A percentile compares a stretch with the other conserved stretches of the same genome.
Evolutionary conservation across 2,888 invertebrate species (phyloP).

Genomic region (Mimas tiliae): DNA sequence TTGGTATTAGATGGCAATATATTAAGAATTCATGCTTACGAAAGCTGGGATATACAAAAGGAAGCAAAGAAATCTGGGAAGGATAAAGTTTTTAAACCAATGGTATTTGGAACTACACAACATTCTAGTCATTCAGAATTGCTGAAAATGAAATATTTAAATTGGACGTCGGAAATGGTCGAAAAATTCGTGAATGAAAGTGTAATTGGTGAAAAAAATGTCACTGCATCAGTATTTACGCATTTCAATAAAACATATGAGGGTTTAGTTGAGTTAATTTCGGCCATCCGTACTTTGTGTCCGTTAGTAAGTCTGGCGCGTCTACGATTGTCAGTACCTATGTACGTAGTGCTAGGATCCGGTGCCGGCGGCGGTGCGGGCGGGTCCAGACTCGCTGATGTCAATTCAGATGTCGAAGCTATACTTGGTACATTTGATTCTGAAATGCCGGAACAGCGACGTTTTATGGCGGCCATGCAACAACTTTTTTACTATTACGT

Average conservation of each 20-base stretch:
- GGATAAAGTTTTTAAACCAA: slow-evolving; percentile 74
- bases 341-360: slow-evolving; percentile 90
- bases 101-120: slow-evolving; percentile 90
- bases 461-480: slow-evolving; percentile 91
- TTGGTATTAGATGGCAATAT: slow-evolving; percentile 89
- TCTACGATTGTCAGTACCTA: slow-evolving; percentile 86
- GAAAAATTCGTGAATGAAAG: slow-evolving; percentile 87
- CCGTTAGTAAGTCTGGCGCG: slow-evolving; percentile 89
- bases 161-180: slow-evolving; percentile 88
- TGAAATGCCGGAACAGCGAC: slow-evolving; percentile 88
- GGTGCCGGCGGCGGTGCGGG: slow-evolving; percentile 77
- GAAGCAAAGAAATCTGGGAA: slow-evolving; percentile 69
- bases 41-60: slow-evolving; percentile 84
- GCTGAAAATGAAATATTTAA: slow-evolving; percentile 84
- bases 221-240: slow-evolving; percentile 86
- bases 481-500: slow-evolving; percentile 93
- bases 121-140: slow-evolving; percentile 88
- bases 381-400: slow-evolving; percentile 67
- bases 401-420: slow-evolving; percentile 89
- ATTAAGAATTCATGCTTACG: slow-evolving; percentile 87
- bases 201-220: slow-evolving; percentile 85
- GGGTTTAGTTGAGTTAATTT: slow-evolving; percentile 89
- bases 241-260: slow-evolving; percentile 88
- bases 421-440: slow-evolving; percentile 91
- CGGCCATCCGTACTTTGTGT: slow-evolving; percentile 91